These are phyloP conservation scores for Drosophila yakuba DNA, from an alignment of 1,140 invertebrate genomes.

Conservation along the genomic window DNA sequence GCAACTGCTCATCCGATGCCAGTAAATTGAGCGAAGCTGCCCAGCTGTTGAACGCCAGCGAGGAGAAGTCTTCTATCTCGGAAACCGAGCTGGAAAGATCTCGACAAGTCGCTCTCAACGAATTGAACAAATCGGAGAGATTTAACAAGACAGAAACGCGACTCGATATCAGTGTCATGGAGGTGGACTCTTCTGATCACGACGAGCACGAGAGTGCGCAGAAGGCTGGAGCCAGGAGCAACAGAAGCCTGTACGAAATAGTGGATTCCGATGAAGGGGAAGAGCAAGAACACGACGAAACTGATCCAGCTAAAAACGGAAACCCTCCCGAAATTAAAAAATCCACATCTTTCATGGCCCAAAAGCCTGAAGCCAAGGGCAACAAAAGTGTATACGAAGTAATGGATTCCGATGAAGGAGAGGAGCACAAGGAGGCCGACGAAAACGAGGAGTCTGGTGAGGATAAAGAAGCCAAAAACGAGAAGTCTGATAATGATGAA, in stretches of 20 bases:
- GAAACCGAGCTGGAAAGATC: conserved; percentile 38
- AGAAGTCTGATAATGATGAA: neutral
- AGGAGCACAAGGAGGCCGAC: neutral
- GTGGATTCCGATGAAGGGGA: conserved; percentile 21
- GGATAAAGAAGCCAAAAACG: neutral
- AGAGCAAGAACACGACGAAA: neutral
- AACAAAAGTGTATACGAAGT: neutral
- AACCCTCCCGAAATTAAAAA: too few species aligned
- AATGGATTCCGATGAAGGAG: neutral
- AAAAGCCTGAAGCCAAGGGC: too few species aligned
- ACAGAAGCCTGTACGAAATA: conserved; percentile 16
- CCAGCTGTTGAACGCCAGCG: conserved; percentile 17
- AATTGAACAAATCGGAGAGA: conserved; percentile 52
- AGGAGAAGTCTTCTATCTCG: conserved; percentile 4
- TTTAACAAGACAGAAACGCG: conserved; percentile 51
- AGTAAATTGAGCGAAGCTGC: conserved; percentile 56
- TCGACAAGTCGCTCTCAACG: conserved; percentile 26
- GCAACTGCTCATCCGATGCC: conserved; percentile 29
- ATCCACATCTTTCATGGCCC: too few species aligned
- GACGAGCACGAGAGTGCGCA: neutral
- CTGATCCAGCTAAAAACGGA: too few species aligned
- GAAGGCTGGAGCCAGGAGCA: neutral
- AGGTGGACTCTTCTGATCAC: conserved; percentile 28
- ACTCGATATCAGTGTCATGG: conserved; percentile 26
- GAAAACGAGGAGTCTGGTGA: conserved; percentile 18